These are phyloP conservation scores for Hylia prasina DNA, from an alignment of 2,113 vertebrate species.

Conservation along the genomic window DNA sequence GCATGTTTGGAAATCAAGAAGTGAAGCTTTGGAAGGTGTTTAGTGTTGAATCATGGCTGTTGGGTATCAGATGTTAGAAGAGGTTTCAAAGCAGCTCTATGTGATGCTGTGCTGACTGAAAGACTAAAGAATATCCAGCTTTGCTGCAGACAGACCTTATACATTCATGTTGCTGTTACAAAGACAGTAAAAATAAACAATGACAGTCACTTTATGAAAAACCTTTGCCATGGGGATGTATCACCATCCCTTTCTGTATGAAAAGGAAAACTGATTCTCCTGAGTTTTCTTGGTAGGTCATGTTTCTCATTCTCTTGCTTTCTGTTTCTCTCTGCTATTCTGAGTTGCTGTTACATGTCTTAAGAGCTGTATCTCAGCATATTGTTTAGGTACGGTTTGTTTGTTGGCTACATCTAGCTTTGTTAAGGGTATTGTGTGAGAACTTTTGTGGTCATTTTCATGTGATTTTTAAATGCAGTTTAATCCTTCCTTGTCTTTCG, in stretches of 20 bases:
- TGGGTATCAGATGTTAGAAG: not conserved
- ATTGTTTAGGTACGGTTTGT: not conserved
- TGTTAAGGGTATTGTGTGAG: not conserved
- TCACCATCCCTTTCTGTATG: not conserved
- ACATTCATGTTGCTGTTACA: not conserved
- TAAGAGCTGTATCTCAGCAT: not conserved
- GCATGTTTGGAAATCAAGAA: not conserved
- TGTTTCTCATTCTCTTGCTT: not conserved
- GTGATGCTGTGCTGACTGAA: not conserved
- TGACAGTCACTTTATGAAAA: not conserved
- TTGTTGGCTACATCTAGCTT: not conserved
- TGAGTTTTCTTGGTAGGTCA: not conserved
- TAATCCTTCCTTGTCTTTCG: not conserved
- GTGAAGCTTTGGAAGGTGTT: not conserved
- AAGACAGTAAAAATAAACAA: not conserved
- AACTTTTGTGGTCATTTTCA: not conserved
- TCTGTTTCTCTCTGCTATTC: not conserved
- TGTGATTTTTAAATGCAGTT: not conserved
- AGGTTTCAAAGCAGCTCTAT: not conserved
- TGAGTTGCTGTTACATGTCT: not conserved
- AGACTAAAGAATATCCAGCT: not conserved
- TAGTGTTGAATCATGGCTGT: rapidly evolving
- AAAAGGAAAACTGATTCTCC: not conserved
- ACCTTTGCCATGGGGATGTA: not conserved
- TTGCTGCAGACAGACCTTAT: not conserved